Conservation (phyloP, 1,140 invertebrate genomes). For the Hyles vespertilio region DNA sequence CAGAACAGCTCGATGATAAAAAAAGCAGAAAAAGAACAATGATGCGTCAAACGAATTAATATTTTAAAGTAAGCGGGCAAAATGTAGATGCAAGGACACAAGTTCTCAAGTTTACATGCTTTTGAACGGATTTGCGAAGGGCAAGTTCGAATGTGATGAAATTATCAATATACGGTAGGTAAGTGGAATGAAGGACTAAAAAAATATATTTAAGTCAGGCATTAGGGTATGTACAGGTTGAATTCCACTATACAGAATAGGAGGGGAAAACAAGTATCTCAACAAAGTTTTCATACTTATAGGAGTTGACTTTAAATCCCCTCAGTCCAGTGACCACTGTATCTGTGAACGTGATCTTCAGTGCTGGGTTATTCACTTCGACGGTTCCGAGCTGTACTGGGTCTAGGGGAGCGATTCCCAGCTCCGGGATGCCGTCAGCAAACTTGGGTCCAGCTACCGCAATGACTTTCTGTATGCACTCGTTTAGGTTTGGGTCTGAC, state of each 20-base stretch:
- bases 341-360: slow-evolving; percentile 60
- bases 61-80: no score
- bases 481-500: slow-evolving; percentile 70
- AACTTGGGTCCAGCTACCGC: slow-evolving; percentile 58
- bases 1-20: no score
- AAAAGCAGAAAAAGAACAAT: no score
- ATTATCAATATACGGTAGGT: no score
- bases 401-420: slow-evolving; percentile 69
- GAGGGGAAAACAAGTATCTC: no score
- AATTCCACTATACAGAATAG: neutral
- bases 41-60: no score
- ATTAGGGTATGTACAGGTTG: neutral
- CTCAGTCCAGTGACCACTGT: slow-evolving; percentile 58
- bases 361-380: slow-evolving; percentile 54
- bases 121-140: no score
- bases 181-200: neutral
- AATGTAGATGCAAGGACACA: no score
- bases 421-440: slow-evolving; percentile 71
- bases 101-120: no score
- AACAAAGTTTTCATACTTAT: slow-evolving; percentile 46
- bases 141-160: no score
- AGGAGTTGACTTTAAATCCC: slow-evolving; percentile 52
- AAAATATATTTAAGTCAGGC: neutral
- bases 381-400: slow-evolving; percentile 67
- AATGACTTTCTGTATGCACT: slow-evolving; percentile 71